These are phyloP conservation scores for Amiota minor DNA, from an alignment of 2,888 invertebrate genomes.

Conservation along the genomic window DNA sequence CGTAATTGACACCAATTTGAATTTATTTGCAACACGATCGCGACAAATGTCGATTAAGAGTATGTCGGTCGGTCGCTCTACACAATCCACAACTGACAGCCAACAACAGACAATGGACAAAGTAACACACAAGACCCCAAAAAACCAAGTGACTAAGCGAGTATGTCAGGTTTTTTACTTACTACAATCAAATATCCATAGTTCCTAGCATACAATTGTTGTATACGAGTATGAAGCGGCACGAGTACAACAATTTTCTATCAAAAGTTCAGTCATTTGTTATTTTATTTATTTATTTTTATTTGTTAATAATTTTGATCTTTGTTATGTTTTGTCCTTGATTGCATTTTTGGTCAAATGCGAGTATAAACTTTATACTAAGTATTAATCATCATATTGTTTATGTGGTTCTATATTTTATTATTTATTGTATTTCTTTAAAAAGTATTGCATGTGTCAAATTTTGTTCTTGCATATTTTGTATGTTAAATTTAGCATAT, in stretches of 20 bases:
- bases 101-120: conserved; percentile 33
- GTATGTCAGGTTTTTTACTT: conserved; percentile 19
- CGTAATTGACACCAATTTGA: conserved; percentile 67
- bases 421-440: not conserved
- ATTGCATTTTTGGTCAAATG: conserved; percentile 6
- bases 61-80: not conserved
- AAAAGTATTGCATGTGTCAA: not conserved
- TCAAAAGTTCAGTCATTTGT: not conserved
- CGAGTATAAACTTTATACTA: not conserved
- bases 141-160: conserved; percentile 53
- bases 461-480: conserved; percentile 2
- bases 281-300: conserved; percentile 9
- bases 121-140: conserved; percentile 39
- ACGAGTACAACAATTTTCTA: no score
- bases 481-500: conserved; percentile 16
- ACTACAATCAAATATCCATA: no score
- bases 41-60: conserved; percentile 16
- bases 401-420: not conserved
- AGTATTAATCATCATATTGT: conserved; percentile 25
- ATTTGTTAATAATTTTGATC: conserved; percentile 18
- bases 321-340: conserved; percentile 18
- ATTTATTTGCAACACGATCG: conserved; percentile 50
- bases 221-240: no score
- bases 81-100: conserved; percentile 40
- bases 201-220: no score